Evolutionary conservation across 2,888 invertebrate species (phyloP), one percentile per base, ranked within the genome.

Genomic region (Drosophila melanocephala): DNA sequence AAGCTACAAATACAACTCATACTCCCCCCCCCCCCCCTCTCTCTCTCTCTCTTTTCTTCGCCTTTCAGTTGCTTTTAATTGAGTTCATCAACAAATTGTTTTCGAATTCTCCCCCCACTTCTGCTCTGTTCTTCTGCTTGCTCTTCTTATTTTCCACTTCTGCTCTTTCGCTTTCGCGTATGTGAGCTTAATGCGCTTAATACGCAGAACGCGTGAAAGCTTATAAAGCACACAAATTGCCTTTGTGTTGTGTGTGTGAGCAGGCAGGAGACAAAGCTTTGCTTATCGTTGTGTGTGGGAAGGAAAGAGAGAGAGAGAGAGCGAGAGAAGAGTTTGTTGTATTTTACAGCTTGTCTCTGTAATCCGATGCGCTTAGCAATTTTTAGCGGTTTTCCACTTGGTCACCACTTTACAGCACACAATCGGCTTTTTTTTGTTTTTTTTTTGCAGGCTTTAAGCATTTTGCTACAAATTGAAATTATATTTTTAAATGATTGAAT

Each of bases 41-140:
- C n/a, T n/a, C n/a, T n/a, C n/a, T n/a, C n/a, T 5, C n/a, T 6
- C n/a, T 5, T 22, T 35, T 22, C 32, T 65, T 66, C 30, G 6
- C 32, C 58, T 59, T 53, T 32, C 67, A 60, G 42, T 62, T 66
- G 55, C 67, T 51, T 72, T 75, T 87, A 85, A 85, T 89, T 85
- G 85, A 89, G 85, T 89, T 85, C 85, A 85, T 84, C 83, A 89
- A 75, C 85, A 84, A 89, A 87, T 77, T 79, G 73, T 87, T 84
- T 70, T 62, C 28, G 53, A 62, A 52, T 66, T 72, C 26, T 14
- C 19, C 22, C 12, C n/a, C 19, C 22, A 9, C 1, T 5, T 26
- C 5, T 19, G 0, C 35, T 1, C 22, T 26, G 9, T 28, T 0
- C 19, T 30, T 44, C 63, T 51, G 7, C 39, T 33, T 5, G 10